These are phyloP conservation scores for Cosmorhoe ocellata DNA, from an alignment of 2,888 invertebrate genomes.

Conservation along the genomic window DNA sequence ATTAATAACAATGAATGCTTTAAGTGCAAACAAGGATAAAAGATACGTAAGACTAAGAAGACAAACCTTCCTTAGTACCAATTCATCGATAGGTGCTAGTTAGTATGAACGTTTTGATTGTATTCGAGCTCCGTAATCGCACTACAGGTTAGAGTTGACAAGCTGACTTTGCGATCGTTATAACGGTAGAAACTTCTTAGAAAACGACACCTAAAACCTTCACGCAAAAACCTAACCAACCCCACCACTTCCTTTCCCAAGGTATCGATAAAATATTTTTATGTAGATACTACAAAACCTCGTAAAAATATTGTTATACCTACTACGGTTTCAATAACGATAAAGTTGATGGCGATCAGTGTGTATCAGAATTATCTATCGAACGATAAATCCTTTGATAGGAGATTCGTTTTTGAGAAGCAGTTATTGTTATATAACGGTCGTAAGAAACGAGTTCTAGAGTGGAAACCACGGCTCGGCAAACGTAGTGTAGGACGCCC, in stretches of 20 bases:
- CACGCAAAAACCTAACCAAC: slow-evolving; percentile 5
- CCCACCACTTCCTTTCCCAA: slow-evolving; percentile 5
- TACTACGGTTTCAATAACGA: slow-evolving; percentile 31
- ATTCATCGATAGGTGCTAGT: too few species aligned
- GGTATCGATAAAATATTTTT: slow-evolving; percentile 26
- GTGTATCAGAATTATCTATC: slow-evolving; percentile 26
- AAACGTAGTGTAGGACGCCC: too few species aligned
- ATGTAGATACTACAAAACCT: slow-evolving; percentile 22
- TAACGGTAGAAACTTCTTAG: not conserved
- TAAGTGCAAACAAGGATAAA: too few species aligned
- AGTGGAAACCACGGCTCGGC: too few species aligned
- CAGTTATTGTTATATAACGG: too few species aligned
- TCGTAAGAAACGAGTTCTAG: not conserved
- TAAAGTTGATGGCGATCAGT: slow-evolving; percentile 28
- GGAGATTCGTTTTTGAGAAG: not conserved
- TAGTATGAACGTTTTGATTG: too few species aligned
- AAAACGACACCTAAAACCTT: not conserved
- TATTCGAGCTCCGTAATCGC: too few species aligned
- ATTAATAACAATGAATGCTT: too few species aligned
- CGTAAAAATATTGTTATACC: slow-evolving; percentile 31
- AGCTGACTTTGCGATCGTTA: not conserved
- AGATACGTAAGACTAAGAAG: too few species aligned
- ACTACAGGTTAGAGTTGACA: too few species aligned
- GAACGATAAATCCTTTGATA: slow-evolving; percentile 26
- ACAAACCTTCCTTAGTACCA: too few species aligned